Evolutionary conservation across 1,140 invertebrate species (phyloP).

Genomic region (Trichonephila clavata): DNA sequence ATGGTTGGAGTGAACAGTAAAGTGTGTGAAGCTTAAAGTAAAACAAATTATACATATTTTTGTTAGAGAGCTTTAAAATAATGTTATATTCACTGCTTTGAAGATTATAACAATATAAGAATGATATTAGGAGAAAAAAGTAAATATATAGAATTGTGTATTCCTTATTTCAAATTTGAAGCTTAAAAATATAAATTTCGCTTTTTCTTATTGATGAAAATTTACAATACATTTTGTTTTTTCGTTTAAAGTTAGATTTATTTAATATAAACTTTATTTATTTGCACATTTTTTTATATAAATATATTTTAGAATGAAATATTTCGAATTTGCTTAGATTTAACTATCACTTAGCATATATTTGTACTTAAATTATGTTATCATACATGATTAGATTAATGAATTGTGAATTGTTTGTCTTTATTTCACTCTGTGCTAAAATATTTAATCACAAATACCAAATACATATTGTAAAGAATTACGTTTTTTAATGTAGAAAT

Average conservation of each 20-base stretch:
- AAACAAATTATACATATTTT: not conserved
- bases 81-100: slow-evolving; percentile 9
- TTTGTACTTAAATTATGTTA: no score
- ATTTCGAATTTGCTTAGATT: no score
- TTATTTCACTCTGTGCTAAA: no score
- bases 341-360: no score
- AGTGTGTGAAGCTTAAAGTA: not conserved
- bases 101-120: not conserved
- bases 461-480: not conserved
- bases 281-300: no score
- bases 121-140: not conserved
- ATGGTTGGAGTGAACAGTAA: not conserved
- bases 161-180: not conserved
- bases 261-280: not conserved
- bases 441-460: no score
- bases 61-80: slow-evolving; percentile 31
- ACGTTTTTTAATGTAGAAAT: not conserved
- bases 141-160: not conserved
- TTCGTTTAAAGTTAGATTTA: not conserved
- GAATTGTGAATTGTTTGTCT: no score
- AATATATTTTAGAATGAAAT: no score
- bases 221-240: not conserved
- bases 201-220: not conserved
- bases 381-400: no score
- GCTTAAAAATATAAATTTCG: not conserved